phyloP scores from a whole-genome alignment of 2,888 invertebrate species.

The Eupithecia dodoneata region DNA sequence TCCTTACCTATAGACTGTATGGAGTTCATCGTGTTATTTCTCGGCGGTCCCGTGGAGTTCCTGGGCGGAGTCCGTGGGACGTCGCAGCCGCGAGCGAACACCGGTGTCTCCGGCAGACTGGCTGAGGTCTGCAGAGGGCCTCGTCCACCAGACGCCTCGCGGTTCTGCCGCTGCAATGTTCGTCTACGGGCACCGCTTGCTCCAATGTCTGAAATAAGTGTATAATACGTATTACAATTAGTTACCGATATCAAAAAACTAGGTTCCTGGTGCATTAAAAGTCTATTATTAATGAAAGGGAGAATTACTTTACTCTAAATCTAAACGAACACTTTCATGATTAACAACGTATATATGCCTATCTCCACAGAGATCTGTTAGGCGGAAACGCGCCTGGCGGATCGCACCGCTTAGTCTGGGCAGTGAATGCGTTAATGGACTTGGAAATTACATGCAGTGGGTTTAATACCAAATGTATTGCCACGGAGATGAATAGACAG shows the following conservation, averaged over 20 bases:
- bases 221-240: background rate
- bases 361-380: too few relatives aligned
- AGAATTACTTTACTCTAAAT: too few relatives aligned
- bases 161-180: conserved; percentile 79
- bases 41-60: conserved; percentile 86
- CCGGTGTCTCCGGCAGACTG: background rate
- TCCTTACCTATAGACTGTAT: conserved; percentile 80
- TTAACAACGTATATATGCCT: too few relatives aligned
- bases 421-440: too few relatives aligned
- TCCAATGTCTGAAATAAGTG: conserved; percentile 65
- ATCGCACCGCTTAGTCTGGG: too few relatives aligned
- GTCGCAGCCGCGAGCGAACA: conserved; percentile 86
- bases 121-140: conserved; percentile 19
- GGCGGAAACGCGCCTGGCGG: too few relatives aligned
- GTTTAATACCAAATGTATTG: too few relatives aligned
- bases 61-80: conserved; percentile 92
- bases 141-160: conserved; percentile 58
- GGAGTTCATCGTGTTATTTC: conserved; percentile 85
- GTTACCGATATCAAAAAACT: background rate
- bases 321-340: too few relatives aligned
- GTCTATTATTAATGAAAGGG: too few relatives aligned
- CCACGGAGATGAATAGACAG: too few relatives aligned
- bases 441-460: too few relatives aligned
- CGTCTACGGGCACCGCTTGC: conserved; percentile 79
- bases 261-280: background rate